Evolutionary conservation across 2,113 vertebrate genomes (phyloP).

Genomic region (Antigone vipio): DNA sequence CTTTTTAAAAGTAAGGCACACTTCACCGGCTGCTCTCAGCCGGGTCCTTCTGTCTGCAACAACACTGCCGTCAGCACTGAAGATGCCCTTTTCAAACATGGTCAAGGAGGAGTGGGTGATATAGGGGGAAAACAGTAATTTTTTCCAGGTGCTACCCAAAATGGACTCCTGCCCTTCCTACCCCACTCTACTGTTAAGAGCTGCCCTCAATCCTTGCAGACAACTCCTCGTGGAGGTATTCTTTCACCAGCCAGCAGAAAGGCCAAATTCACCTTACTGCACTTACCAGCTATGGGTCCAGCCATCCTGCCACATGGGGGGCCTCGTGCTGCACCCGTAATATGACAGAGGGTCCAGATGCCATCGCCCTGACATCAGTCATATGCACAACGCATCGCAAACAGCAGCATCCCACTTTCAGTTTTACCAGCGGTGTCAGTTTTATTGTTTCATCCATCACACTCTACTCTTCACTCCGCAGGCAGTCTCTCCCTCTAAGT

Average conservation of each 20-base stretch:
- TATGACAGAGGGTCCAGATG: background rate
- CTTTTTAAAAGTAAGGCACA: constrained; percentile 38
- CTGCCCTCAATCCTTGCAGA: background rate
- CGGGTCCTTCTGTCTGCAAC: constrained; percentile 42
- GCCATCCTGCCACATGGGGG: background rate
- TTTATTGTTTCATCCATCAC: constrained; percentile 63
- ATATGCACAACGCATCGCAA: background rate
- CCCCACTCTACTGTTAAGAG: background rate
- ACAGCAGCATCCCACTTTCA: background rate
- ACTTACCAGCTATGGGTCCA: background rate
- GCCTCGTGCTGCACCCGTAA: background rate
- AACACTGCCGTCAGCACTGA: background rate
- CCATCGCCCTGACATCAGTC: background rate
- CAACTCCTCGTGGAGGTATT: background rate
- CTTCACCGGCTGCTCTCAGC: constrained; percentile 27
- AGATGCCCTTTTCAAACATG: background rate
- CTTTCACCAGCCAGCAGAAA: background rate
- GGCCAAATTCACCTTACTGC: background rate
- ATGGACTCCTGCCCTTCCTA: background rate
- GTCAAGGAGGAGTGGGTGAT: background rate
- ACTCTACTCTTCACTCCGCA: background rate
- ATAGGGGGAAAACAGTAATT: background rate
- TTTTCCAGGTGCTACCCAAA: background rate
- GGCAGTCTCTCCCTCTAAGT: constrained; percentile 31
- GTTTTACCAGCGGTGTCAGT: background rate